Percentiles rank a stretch among this genome's conserved stretches.
phyloP scores from a whole-genome alignment of 2,888 invertebrate species.

The Chouioia cunea region DNA sequence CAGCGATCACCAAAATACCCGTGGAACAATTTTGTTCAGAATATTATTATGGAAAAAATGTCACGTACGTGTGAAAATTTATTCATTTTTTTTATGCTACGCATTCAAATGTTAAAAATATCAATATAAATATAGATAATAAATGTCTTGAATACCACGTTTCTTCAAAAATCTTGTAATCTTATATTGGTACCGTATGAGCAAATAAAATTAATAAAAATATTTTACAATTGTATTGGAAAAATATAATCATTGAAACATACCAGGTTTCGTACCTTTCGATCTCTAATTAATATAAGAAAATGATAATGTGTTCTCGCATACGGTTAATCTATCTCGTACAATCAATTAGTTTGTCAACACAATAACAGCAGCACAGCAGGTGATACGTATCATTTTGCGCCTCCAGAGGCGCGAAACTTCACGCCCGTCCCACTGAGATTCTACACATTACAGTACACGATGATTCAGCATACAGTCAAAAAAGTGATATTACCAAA shows the following conservation, averaged over 20 bases:
- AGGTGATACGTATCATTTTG: slow-evolving; percentile 1
- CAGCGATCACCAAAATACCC: too few relatives aligned
- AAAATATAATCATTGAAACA: not conserved
- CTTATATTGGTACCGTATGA: too few relatives aligned
- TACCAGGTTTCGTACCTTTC: not conserved
- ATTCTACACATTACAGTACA: slow-evolving; percentile 3
- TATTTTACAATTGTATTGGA: too few relatives aligned
- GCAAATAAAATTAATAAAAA: too few relatives aligned
- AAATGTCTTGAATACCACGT: too few relatives aligned
- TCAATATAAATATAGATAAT: too few relatives aligned
- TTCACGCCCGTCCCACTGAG: slow-evolving; percentile 47
- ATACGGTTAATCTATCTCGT: slow-evolving; percentile 14
- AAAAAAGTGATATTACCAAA: slow-evolving; percentile 26
- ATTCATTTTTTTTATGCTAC: too few relatives aligned
- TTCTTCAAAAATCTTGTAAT: too few relatives aligned
- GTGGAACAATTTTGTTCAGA: too few relatives aligned
- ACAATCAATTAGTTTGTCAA: slow-evolving; percentile 44
- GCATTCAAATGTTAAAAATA: too few relatives aligned
- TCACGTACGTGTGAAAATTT: too few relatives aligned
- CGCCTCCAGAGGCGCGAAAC: slow-evolving; percentile 35
- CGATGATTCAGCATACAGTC: slow-evolving; percentile 38
- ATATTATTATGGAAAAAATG: too few relatives aligned
- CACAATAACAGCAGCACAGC: slow-evolving; percentile 14
- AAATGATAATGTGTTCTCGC: not conserved
- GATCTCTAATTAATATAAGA: slow-evolving; percentile 36